phyloP scores from a whole-genome alignment of 2,888 invertebrate species.

The Orchesella flavescens region DNA sequence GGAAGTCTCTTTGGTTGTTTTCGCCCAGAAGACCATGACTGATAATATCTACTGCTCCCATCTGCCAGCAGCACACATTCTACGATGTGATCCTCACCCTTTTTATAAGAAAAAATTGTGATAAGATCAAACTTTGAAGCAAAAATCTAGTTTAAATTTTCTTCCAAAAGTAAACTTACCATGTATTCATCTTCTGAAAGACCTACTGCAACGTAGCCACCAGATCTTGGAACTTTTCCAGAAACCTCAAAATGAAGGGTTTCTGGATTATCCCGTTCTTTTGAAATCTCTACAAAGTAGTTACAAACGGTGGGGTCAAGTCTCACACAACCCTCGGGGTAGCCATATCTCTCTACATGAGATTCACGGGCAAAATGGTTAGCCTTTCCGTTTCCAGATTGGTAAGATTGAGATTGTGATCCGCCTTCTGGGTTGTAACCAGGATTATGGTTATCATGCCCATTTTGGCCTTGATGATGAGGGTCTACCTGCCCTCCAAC shows the following conservation, averaged over 20 bases:
- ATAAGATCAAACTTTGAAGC: too few species aligned
- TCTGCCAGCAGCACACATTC: conserved; percentile 40
- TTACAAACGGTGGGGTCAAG: conserved; percentile 13
- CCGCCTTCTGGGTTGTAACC: background rate
- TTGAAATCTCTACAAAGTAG: conserved; percentile 44
- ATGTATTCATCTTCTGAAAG: conserved; percentile 60
- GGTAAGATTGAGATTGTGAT: background rate
- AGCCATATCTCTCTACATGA: conserved; percentile 45
- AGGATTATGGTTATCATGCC: background rate
- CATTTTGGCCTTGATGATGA: background rate
- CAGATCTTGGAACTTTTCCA: conserved; percentile 5
- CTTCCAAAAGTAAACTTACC: too few species aligned
- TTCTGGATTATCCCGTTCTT: background rate
- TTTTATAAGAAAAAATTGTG: too few species aligned
- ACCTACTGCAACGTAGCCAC: conserved; percentile 64
- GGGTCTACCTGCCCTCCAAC: background rate
- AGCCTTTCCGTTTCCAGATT: background rate
- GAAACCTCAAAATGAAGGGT: conserved; percentile 42
- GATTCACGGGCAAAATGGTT: conserved; percentile 5
- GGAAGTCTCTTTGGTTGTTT: conserved; percentile 27
- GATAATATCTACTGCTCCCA: background rate
- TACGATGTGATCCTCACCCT: conserved; percentile 59
- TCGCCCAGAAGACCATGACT: conserved; percentile 38
- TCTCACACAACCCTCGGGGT: conserved; percentile 37
- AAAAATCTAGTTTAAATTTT: too few species aligned